phyloP scores from a whole-genome alignment of 2,113 vertebrate species.

The Arvicanthis niloticus region DNA sequence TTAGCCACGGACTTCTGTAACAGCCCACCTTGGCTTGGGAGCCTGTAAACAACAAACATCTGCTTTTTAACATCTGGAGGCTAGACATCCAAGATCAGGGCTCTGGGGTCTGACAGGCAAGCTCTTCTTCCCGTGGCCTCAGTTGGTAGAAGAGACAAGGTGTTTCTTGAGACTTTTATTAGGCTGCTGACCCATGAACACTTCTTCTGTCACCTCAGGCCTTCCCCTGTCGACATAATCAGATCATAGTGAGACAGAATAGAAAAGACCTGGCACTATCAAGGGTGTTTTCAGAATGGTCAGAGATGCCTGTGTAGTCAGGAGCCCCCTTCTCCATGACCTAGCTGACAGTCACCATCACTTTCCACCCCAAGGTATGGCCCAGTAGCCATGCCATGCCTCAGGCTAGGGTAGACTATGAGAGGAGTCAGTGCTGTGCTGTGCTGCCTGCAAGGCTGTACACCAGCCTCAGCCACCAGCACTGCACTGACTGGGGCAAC shows the following conservation, averaged over 20 bases:
- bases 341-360: not conserved
- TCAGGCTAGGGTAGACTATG: not conserved
- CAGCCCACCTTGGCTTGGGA: fast-evolving
- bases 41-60: no score
- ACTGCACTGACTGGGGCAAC: not conserved
- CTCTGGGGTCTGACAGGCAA: not conserved
- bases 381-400: not conserved
- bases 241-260: not conserved
- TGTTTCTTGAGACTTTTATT: not conserved
- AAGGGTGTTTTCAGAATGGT: not conserved
- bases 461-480: not conserved
- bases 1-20: not conserved
- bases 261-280: not conserved
- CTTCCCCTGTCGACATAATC: fast-evolving
- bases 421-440: no score
- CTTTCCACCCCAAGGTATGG: fast-evolving
- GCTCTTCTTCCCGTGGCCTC: not conserved
- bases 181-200: no score
- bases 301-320: not conserved
- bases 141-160: not conserved
- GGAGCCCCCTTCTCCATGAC: no score
- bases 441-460: not conserved
- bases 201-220: not conserved
- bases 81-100: not conserved
- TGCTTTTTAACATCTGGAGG: not conserved